A percentile compares a stretch with the other conserved stretches of the same genome.
Evolutionary conservation across 2,797 vertebrate species (phyloP).

Genomic region (Neostethus bicornis): DNA sequence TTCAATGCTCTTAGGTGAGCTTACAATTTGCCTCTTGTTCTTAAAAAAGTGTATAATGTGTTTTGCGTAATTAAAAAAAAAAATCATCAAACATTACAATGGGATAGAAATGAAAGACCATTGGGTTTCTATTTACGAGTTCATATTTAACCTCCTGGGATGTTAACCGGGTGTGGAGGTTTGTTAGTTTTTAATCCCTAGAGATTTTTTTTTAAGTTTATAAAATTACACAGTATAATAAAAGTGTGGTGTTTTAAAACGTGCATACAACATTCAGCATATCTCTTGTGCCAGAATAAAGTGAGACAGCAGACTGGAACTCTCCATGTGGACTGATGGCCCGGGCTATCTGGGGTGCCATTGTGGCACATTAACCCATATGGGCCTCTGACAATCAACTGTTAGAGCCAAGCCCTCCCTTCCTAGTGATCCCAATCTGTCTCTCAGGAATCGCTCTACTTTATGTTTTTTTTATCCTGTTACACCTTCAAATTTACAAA

Average conservation of each 20-base stretch:
- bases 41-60: no score
- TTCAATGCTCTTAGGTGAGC: no score
- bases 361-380: slow-evolving; percentile 68
- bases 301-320: slow-evolving; percentile 21
- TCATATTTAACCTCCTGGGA: no score
- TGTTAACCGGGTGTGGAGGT: no score
- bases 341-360: slow-evolving; percentile 48
- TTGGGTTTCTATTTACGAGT: no score
- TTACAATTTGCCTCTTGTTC: no score
- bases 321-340: slow-evolving; percentile 39
- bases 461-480: slow-evolving; percentile 46
- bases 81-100: no score
- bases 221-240: not conserved
- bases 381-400: slow-evolving; percentile 51
- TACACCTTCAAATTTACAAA: slow-evolving; percentile 41
- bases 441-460: slow-evolving; percentile 35
- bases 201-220: not conserved
- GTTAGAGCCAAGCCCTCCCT: slow-evolving; percentile 33
- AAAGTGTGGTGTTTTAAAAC: slow-evolving; percentile 11
- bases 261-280: slow-evolving; percentile 33
- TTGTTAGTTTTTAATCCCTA: no score
- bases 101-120: no score
- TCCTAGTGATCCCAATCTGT: slow-evolving; percentile 19
- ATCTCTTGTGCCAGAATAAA: slow-evolving; percentile 36
- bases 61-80: no score